phyloP scores from a whole-genome alignment of 2,888 invertebrate genomes.

The Yponomeuta cagnagella region DNA sequence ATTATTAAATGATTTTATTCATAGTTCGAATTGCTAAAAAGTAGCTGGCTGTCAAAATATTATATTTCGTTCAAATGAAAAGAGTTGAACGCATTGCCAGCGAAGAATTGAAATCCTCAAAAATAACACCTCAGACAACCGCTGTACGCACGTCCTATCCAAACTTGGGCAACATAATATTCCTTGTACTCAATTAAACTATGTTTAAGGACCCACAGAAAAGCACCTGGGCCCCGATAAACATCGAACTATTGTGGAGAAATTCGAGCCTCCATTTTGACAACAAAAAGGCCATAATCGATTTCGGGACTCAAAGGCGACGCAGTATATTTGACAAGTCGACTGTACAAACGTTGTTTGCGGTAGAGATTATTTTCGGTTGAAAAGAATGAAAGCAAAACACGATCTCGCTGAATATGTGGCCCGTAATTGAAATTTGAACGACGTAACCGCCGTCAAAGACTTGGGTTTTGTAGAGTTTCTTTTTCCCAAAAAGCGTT shows the following conservation, averaged over 20 bases:
- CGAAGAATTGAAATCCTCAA: constrained; percentile 5
- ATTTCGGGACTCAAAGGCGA: constrained; percentile 65
- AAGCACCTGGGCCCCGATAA: constrained; percentile 67
- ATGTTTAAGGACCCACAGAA: constrained; percentile 48
- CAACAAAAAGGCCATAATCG: constrained; percentile 75
- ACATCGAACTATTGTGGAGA: constrained; percentile 74
- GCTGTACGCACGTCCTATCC: constrained; percentile 9
- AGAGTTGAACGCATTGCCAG: background rate
- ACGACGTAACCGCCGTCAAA: constrained; percentile 43
- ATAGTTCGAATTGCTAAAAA: background rate
- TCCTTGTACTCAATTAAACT: constrained; percentile 62
- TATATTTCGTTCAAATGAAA: background rate
- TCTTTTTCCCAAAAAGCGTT: constrained; percentile 29
- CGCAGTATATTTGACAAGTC: constrained; percentile 73
- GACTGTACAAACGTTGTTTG: constrained; percentile 70
- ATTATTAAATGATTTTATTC: background rate
- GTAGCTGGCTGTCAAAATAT: background rate
- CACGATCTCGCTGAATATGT: constrained; percentile 65
- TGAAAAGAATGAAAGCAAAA: constrained; percentile 74
- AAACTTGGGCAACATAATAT: constrained; percentile 27
- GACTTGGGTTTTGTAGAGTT: constrained; percentile 38
- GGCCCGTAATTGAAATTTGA: constrained; percentile 67
- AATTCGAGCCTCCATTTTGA: constrained; percentile 72
- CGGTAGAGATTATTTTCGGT: constrained; percentile 73
- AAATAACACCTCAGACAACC: constrained; percentile 17